Evolutionary conservation across 2,113 vertebrate genomes (phyloP).

Genomic region (Illadopsis cleaveri): DNA sequence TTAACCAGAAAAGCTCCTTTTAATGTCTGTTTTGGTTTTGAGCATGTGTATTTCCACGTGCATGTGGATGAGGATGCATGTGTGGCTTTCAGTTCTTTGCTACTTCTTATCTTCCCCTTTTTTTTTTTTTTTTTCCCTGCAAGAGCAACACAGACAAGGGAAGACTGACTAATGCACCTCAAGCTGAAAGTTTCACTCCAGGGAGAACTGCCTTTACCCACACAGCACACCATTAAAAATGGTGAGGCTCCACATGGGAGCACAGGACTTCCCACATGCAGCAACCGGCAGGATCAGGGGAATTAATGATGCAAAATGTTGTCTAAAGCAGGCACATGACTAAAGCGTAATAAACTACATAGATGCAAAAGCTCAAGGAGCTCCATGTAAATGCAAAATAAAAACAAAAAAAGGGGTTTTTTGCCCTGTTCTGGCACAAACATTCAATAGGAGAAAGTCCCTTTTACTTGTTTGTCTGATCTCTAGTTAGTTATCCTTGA

Average conservation of each 20-base stretch:
- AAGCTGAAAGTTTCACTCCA: background rate
- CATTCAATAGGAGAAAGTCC: background rate
- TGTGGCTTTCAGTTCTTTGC: background rate
- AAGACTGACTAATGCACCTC: slow-evolving; percentile 12
- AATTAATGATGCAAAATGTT: slow-evolving; percentile 9
- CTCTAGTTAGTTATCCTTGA: background rate
- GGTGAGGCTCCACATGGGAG: slow-evolving; percentile 10
- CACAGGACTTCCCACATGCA: background rate
- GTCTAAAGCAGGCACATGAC: background rate
- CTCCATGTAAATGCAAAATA: background rate
- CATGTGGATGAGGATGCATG: background rate
- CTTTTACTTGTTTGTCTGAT: background rate
- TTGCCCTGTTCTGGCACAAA: background rate
- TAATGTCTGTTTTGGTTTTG: background rate
- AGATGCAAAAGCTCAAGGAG: background rate
- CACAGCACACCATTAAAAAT: background rate
- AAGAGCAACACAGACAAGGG: slow-evolving; percentile 17
- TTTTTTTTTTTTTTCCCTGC: background rate
- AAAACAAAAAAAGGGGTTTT: background rate
- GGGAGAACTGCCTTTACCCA: slow-evolving; percentile 11
- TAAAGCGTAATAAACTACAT: background rate
- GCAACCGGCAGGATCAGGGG: background rate
- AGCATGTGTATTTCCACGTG: background rate
- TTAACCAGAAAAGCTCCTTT: background rate
- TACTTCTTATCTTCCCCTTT: background rate